Evolutionary conservation across 1,140 invertebrate species (phyloP).

Genomic region (Callitettix versicolor): DNA sequence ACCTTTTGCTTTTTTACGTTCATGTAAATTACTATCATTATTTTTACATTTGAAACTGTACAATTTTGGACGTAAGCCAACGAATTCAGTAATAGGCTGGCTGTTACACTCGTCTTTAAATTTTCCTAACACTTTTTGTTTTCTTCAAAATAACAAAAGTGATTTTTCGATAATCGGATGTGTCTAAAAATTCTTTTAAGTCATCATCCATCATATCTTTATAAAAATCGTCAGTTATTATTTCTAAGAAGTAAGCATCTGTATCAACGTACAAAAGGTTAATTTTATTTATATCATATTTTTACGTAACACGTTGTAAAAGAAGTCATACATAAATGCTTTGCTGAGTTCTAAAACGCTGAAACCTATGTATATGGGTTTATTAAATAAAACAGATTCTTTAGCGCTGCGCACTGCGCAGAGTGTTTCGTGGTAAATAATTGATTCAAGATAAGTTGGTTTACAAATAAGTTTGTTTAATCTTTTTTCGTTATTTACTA

Average conservation of each 20-base stretch:
- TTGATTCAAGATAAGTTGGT: constrained; percentile 17
- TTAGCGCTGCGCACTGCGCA: constrained; percentile 12
- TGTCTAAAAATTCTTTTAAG: constrained; percentile 18
- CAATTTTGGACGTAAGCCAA: constrained; percentile 35
- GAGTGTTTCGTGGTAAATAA: constrained; percentile 18
- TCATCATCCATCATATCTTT: constrained; percentile 13
- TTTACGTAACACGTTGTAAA: constrained; percentile 16
- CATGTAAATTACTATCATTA: constrained; percentile 12
- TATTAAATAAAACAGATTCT: constrained; percentile 11
- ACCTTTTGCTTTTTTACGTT: constrained; percentile 26
- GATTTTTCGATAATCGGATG: constrained; percentile 19
- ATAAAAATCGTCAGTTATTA: constrained; percentile 20
- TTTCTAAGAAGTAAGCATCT: constrained; percentile 32
- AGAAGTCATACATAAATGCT: constrained; percentile 21
- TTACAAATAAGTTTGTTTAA: no score
- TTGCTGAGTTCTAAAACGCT: constrained; percentile 19
- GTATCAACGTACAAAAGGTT: constrained; percentile 34
- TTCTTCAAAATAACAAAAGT: constrained; percentile 9
- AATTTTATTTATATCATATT: constrained; percentile 5
- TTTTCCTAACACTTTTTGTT: constrained; percentile 38
- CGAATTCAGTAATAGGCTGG: constrained; percentile 31
- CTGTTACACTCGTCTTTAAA: constrained; percentile 40
- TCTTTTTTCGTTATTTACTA: no score
- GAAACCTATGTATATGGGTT: constrained; percentile 18
- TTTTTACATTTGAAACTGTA: constrained; percentile 28